A percentile compares a stretch with the other conserved stretches of the same genome.
Conservation (phyloP, 2,113 vertebrate genomes). For the Lampris megalopsis region DNA sequence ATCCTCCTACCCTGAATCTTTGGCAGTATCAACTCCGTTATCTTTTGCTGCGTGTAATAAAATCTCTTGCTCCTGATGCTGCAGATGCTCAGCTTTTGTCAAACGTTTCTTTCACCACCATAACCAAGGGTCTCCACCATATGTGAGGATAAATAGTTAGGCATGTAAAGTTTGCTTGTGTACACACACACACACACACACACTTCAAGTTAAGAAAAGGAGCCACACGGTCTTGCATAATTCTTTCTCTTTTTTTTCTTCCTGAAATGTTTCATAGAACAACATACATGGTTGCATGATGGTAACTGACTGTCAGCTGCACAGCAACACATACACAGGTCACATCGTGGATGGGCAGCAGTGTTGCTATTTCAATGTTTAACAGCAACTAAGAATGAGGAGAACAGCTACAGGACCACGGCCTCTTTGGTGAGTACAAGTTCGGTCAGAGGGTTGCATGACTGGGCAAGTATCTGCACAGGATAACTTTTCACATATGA, state of each 20-base stretch:
- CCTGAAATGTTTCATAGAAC: constrained; percentile 24
- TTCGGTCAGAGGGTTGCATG: constrained; percentile 34
- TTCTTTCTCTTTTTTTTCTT: constrained; percentile 21
- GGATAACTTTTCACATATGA: constrained; percentile 5
- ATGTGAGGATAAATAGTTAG: neutral
- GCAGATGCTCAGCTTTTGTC: constrained; percentile 45
- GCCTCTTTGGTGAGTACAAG: constrained; percentile 48
- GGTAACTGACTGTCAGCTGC: constrained; percentile 10
- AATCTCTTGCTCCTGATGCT: constrained; percentile 37
- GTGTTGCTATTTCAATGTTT: neutral
- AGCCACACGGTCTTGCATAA: neutral
- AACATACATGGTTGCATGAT: constrained; percentile 2
- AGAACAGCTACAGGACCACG: neutral
- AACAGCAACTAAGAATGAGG: constrained; percentile 13
- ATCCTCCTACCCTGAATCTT: constrained; percentile 11
- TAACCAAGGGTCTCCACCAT: neutral
- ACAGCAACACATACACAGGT: constrained; percentile 26
- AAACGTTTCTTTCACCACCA: neutral
- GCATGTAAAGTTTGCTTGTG: neutral
- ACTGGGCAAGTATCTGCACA: neutral
- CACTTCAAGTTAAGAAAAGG: neutral
- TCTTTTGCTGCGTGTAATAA: constrained; percentile 55
- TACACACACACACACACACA: neutral
- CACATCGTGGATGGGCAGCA: neutral
- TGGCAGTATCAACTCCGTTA: neutral